phyloP scores from a whole-genome alignment of 2,113 vertebrate species.

The Strigops habroptila region DNA sequence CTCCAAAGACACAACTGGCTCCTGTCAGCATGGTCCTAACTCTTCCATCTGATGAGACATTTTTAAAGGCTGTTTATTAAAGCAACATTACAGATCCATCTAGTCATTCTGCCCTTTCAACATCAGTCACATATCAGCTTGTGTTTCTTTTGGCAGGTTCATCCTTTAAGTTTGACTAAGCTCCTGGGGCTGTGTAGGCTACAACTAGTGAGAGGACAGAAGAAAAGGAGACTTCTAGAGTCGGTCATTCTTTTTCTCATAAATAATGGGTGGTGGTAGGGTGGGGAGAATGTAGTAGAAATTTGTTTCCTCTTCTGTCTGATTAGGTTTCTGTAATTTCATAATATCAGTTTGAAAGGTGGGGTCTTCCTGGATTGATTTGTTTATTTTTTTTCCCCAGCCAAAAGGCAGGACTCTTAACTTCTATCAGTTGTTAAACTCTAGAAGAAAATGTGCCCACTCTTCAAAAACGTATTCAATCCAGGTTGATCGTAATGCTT shows the following conservation, averaged over 20 bases:
- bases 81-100: background rate
- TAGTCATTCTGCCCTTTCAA: conserved; percentile 31
- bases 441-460: conserved; percentile 1
- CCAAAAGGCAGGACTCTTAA: background rate
- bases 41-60: background rate
- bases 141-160: conserved; percentile 49
- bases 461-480: background rate
- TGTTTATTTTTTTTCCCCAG: background rate
- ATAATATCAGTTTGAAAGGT: conserved; percentile 9
- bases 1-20: conserved; percentile 3
- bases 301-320: conserved; percentile 6
- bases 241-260: background rate
- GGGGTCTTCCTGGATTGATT: background rate
- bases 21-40: background rate
- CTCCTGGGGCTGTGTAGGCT: background rate
- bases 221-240: background rate
- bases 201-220: background rate
- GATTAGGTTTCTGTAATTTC: conserved; percentile 11
- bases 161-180: background rate
- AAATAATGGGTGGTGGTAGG: background rate
- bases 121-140: background rate
- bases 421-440: conserved; percentile 20
- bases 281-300: background rate
- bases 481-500: background rate
- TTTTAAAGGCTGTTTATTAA: conserved; percentile 23